Percentiles rank a stretch among this genome's conserved stretches.
Conservation (phyloP, 2,113 vertebrate genomes). For the Bos javanicus region DNA sequence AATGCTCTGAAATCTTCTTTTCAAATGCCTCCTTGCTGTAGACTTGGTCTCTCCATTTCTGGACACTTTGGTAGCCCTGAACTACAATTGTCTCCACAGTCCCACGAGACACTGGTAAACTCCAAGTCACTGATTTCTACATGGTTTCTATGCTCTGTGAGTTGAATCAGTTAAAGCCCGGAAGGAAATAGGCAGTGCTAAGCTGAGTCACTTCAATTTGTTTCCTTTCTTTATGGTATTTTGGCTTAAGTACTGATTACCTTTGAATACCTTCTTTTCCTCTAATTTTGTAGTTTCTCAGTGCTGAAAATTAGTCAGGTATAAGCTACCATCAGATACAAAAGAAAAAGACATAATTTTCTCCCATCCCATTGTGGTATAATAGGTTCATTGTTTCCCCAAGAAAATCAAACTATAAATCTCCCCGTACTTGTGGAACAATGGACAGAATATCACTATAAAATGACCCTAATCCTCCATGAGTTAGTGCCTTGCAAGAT, state of each 20-base stretch:
- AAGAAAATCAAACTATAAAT: slow-evolving; percentile 28
- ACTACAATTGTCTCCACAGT: neutral
- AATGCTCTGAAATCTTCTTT: neutral
- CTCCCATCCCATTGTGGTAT: neutral
- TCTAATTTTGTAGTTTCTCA: neutral
- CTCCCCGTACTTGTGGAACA: neutral
- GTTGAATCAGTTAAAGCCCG: neutral
- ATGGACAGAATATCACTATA: slow-evolving; percentile 32
- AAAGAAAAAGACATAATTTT: neutral
- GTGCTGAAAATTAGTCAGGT: neutral
- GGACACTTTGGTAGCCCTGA: neutral
- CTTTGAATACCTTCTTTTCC: neutral
- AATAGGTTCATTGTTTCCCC: slow-evolving; percentile 48
- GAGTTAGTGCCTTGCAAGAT: slow-evolving; percentile 12
- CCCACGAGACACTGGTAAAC: neutral
- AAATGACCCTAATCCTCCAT: slow-evolving; percentile 33
- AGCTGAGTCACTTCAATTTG: neutral
- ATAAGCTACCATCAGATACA: neutral
- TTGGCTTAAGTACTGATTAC: neutral
- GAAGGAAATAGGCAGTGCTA: neutral
- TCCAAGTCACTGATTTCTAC: neutral
- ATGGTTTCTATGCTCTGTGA: neutral
- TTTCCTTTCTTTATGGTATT: neutral
- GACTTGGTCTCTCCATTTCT: neutral
- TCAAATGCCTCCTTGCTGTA: neutral